Evolutionary conservation across 2,797 vertebrate species (phyloP), one percentile per base, ranked within the genome.

Genomic region (Rachycentron canadum): DNA sequence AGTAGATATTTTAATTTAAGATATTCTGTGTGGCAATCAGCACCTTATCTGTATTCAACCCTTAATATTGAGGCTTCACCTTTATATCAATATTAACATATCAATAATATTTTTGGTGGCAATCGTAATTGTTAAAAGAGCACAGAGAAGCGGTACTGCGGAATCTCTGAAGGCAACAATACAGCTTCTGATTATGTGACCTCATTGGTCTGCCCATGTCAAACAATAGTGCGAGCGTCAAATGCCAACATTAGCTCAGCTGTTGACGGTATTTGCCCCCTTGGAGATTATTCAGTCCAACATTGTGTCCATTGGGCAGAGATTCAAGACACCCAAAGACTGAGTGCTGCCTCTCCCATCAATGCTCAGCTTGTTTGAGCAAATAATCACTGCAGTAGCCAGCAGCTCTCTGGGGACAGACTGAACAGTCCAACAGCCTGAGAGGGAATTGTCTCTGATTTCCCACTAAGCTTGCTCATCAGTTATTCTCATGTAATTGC

Each of bases 401-500:
- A 76, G 74, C 25, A 7, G 82, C 57, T 79, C 85, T 78, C 69
- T 41, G 62, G 82, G 85, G 82, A 86, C 76, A 41, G 47, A 50
- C 73, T 30, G 41, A 73, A 68, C 71, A 67, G 64, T 83, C 87
- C 82, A 78, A 68, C 86, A 68, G 82, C 83, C 74, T 89, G 87
- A 74, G 83, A 90, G 88, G 85, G 84, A 88, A 78, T 71, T 11
- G 49, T 69, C 66, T 83, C 49, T 62, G 69, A 88, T 90, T 90
- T 89, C 90, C 78, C 84, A 79, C 57, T 86, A 86, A 88, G 78
- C 70, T 88, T 61, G 66, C 86, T 91, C 86, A 86, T 92, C 86
- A 84, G 69, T 88, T 79, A 64, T 82, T 82, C 92, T 92, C 91
- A 88, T 89, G 88, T 93, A 92, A 94, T 77, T 83, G 70, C 86